A percentile compares a stretch with the other conserved stretches of the same genome.
phyloP scores from a whole-genome alignment of 2,797 vertebrate species.

The Danio choprae region DNA sequence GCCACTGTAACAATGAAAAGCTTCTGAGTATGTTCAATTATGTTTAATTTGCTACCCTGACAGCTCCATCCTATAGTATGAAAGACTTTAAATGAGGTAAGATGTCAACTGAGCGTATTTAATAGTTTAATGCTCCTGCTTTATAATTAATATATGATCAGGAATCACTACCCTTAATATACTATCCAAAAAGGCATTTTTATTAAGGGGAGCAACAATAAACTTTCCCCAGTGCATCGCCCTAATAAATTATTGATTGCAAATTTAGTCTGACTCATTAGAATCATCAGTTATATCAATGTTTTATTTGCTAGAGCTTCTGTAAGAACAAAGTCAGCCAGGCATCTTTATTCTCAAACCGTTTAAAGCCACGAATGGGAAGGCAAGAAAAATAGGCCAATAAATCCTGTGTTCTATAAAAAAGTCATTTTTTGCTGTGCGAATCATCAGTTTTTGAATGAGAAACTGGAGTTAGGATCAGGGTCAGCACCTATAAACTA shows the following conservation, averaged over 20 bases:
- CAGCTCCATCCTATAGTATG: background rate
- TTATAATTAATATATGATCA: background rate
- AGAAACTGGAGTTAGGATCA: background rate
- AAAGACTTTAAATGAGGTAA: background rate
- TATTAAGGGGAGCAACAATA: background rate
- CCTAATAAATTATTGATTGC: slow-evolving; percentile 6
- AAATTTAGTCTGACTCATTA: background rate
- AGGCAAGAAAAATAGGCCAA: background rate
- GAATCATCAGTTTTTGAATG: background rate
- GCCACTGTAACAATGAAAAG: background rate
- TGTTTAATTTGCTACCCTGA: background rate
- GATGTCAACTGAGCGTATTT: background rate
- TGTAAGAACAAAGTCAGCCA: background rate
- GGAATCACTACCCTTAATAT: background rate
- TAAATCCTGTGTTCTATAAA: background rate
- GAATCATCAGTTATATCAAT: background rate
- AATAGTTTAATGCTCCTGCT: background rate
- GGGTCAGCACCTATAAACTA: slow-evolving; percentile 12
- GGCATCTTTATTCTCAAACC: background rate
- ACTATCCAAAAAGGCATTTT: background rate
- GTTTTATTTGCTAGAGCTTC: background rate
- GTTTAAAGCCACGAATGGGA: background rate
- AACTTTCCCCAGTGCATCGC: background rate
- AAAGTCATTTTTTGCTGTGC: background rate
- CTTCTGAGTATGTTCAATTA: background rate